Percentiles rank a stretch among this genome's conserved stretches.
These are phyloP conservation scores for Poecilia wingei DNA, from an alignment of 2,797 vertebrate species.

Conservation along the genomic window DNA sequence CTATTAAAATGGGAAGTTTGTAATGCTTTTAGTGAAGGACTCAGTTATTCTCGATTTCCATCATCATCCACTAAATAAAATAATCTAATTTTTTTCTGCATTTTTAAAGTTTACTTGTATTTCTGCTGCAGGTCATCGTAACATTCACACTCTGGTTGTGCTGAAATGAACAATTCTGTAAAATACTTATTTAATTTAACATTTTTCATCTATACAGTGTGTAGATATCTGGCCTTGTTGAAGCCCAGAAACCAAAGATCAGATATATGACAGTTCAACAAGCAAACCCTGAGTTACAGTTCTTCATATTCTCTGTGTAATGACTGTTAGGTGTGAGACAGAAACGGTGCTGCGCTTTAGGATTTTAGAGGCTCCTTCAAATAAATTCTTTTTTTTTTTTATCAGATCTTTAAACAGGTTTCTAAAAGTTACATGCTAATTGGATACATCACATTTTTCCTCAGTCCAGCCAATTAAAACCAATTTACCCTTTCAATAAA, in stretches of 20 bases:
- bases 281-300: neutral
- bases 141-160: neutral
- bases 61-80: neutral
- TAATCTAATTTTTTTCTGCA: neutral
- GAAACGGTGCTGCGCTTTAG: neutral
- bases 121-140: neutral
- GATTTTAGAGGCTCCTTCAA: neutral
- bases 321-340: neutral
- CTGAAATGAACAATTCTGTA: neutral
- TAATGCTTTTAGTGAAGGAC: too few relatives aligned
- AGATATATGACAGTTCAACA: neutral
- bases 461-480: too few relatives aligned
- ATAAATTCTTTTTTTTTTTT: neutral
- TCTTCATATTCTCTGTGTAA: neutral
- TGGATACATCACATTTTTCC: too few relatives aligned
- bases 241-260: neutral
- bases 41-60: too few relatives aligned
- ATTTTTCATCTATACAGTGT: neutral
- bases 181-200: neutral
- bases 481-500: too few relatives aligned
- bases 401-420: neutral
- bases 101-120: too few relatives aligned
- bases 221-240: neutral
- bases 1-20: too few relatives aligned
- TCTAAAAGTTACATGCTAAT: too few relatives aligned